Evolutionary conservation across 2,888 invertebrate species (phyloP).

Genomic region (Drosophila bunnanda): DNA sequence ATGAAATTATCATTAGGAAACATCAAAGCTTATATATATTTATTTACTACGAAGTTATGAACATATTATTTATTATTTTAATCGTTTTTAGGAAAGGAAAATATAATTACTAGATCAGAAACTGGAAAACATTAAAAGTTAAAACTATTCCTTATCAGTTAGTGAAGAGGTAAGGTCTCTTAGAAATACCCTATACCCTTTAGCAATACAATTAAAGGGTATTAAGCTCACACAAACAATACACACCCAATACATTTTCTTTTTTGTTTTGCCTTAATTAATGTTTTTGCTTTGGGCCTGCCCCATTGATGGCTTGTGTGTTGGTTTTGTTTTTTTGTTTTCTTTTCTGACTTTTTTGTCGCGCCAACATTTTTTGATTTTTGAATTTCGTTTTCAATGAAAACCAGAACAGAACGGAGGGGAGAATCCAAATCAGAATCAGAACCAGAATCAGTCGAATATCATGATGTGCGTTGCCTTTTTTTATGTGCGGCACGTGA

Average conservation of each 20-base stretch:
- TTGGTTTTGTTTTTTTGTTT: slow-evolving; percentile 9
- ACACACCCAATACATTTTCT: slow-evolving; percentile 14
- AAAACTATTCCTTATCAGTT: no score
- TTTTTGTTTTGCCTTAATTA: slow-evolving; percentile 69
- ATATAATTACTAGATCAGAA: background rate
- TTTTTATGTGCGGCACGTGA: slow-evolving; percentile 77
- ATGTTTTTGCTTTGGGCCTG: slow-evolving; percentile 68
- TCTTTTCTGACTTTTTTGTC: slow-evolving; percentile 39
- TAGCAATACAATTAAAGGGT: slow-evolving; percentile 6
- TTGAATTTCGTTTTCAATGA: slow-evolving; percentile 73
- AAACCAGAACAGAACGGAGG: slow-evolving; percentile 30
- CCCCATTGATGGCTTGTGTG: slow-evolving; percentile 64
- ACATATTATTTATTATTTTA: background rate
- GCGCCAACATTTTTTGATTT: slow-evolving; percentile 64
- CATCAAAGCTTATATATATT: background rate
- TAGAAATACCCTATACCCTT: slow-evolving; percentile 9
- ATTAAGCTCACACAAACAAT: slow-evolving; percentile 30
- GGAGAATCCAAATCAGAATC: slow-evolving; percentile 25
- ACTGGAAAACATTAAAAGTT: no score
- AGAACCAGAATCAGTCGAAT: slow-evolving; percentile 35
- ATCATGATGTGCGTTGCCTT: slow-evolving; percentile 65
- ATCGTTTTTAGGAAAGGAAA: background rate
- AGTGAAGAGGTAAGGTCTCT: no score
- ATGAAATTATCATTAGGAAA: background rate
- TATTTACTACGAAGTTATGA: background rate